phyloP scores from a whole-genome alignment of 2,113 vertebrate species.

The Ovibos moschatus region DNA sequence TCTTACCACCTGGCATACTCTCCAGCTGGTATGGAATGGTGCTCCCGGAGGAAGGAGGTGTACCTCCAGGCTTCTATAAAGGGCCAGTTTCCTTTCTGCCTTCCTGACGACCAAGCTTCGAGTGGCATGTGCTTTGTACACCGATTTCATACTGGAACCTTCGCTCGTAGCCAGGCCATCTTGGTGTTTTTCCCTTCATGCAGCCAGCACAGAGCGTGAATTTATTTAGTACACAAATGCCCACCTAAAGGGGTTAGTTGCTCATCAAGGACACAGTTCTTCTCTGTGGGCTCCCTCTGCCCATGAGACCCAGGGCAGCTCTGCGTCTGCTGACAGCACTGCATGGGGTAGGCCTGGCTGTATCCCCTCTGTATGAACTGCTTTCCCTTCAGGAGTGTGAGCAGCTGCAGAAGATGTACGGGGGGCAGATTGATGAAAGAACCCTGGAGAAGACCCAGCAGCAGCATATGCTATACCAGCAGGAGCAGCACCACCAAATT shows the following conservation, averaged over 20 bases:
- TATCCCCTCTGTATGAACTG: neutral
- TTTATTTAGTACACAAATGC: neutral
- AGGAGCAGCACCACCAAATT: constrained; percentile 94
- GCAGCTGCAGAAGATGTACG: constrained; percentile 98
- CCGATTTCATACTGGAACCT: neutral
- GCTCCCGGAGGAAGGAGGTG: neutral
- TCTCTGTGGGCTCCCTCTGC: constrained; percentile 9
- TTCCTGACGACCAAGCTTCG: neutral
- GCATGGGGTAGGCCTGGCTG: neutral
- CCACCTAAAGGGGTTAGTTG: neutral
- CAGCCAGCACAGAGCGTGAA: neutral
- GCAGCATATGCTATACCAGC: constrained; percentile 98
- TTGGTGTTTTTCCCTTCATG: neutral
- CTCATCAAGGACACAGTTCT: neutral
- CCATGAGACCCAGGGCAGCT: neutral
- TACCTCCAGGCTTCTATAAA: neutral
- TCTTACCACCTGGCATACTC: neutral
- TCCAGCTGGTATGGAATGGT: neutral
- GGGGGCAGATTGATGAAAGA: constrained; percentile 91
- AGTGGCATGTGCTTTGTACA: neutral
- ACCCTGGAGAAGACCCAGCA: constrained; percentile 97
- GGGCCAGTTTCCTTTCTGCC: neutral
- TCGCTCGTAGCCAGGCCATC: neutral
- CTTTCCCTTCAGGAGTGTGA: constrained; percentile 91
- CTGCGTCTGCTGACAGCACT: neutral